These are phyloP conservation scores for Pionites leucogaster DNA, from an alignment of 2,113 vertebrate genomes.

Conservation along the genomic window DNA sequence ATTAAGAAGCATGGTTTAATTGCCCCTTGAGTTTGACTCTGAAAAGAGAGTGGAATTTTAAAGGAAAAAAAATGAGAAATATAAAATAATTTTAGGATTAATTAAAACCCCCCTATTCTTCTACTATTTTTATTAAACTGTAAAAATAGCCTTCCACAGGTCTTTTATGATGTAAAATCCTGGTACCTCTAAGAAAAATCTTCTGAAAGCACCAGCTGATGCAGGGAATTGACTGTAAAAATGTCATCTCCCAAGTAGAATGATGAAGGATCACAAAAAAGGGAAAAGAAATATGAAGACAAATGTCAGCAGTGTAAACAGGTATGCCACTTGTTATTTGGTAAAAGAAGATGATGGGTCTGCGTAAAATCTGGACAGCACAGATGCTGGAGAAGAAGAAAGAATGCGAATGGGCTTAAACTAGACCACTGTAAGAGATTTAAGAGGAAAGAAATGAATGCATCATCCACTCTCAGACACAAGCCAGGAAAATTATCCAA, in stretches of 20 bases:
- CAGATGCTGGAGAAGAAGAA: not conserved
- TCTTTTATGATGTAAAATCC: not conserved
- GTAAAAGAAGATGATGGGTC: not conserved
- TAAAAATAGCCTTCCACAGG: not conserved
- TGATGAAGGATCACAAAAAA: not conserved
- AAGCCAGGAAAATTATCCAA: not conserved
- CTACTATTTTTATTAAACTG: not conserved
- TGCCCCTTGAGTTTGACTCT: not conserved
- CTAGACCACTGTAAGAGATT: not conserved
- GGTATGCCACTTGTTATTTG: not conserved
- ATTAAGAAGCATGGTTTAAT: not conserved
- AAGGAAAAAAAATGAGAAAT: not conserved
- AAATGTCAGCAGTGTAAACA: not conserved
- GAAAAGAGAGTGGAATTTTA: not conserved
- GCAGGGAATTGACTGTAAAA: not conserved
- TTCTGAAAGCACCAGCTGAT: not conserved
- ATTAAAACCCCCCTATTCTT: fast-evolving
- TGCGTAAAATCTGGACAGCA: not conserved
- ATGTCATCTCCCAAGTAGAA: not conserved
- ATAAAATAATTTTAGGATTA: not conserved
- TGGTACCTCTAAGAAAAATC: not conserved
- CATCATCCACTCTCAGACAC: not conserved
- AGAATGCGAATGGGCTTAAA: not conserved
- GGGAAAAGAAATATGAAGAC: not conserved
- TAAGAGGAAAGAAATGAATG: not conserved